Evolutionary conservation across 2,888 invertebrate species (phyloP), one percentile per base, ranked within the genome.

Genomic region (Andricus quercusramuli): DNA sequence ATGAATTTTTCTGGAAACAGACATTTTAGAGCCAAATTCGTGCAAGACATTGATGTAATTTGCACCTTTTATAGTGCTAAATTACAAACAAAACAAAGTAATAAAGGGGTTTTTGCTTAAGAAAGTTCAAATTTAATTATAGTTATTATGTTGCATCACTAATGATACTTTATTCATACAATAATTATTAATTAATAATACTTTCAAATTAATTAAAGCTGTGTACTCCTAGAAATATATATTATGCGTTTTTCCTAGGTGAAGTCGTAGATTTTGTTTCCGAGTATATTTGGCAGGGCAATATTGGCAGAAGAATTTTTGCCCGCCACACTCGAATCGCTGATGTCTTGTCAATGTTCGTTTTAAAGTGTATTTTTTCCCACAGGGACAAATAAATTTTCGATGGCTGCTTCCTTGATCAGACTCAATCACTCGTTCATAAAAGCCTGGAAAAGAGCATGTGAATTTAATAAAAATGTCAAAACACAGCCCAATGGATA

Each of bases 271-370:
- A 47, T 88, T 95, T 91, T 95, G 95, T 93, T 95, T 95, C 93
- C 96, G 95, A 82, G 95, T 95, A 92, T 95, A 96, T 89, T 93
- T 94, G 90, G 94, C 94, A 79, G 94, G 94, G 90, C 96, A 96
- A 85, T 93, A 91, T 86, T 94, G 94, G 91, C 96, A 96, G 4
- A 77, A 78, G 67, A 83, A 85, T 29, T 80, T 84, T 66, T 83
- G 83, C 0, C 95, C 95, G 82, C 88, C 89, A 83, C 93, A 93
- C 85, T 93, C 93, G 82, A 90, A 92, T 68, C 91, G 92, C 82
- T 90, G 86, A 82, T 93, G 93, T 65, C 90, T 89, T 17, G 86
- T 85, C 13, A 93, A 84, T 79, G 87, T 90, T 37, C 87, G 85
- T 78, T 89, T 89, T 78, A 88, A 86, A 56, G 87, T 89, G 87